phyloP scores from a whole-genome alignment of 37 sponge, comb jelly and placozoan genomes.

The Tethya wilhelma region DNA sequence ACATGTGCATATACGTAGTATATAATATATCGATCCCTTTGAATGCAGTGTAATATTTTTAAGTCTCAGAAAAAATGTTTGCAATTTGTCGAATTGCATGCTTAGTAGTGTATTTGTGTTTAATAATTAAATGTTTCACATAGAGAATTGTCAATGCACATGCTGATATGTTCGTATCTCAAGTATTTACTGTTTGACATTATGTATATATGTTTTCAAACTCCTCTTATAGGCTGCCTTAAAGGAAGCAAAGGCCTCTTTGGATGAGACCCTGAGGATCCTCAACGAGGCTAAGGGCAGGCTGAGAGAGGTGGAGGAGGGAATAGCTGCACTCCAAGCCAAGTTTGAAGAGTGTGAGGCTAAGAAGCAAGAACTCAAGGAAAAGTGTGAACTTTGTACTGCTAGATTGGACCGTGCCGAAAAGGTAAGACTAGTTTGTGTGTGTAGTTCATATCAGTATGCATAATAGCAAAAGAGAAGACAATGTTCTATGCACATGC shows the following conservation, averaged over 20 bases:
- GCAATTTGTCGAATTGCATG: background rate
- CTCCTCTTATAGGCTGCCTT: constrained; percentile 61
- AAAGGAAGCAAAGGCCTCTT: constrained; percentile 78
- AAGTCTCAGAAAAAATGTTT: too few relatives aligned
- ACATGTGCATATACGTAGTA: too few relatives aligned
- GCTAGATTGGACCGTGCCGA: constrained; percentile 93
- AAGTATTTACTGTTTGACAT: too few relatives aligned
- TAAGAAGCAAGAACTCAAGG: constrained; percentile 93
- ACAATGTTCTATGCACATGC: too few relatives aligned
- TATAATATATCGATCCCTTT: too few relatives aligned
- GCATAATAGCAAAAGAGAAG: background rate
- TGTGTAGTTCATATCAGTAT: background rate
- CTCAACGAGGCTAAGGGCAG: constrained; percentile 87
- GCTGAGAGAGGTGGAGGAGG: constrained; percentile 93
- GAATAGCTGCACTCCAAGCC: constrained; percentile 84
- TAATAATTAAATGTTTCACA: constrained; percentile 6
- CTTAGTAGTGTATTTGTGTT: background rate
- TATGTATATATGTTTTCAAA: too few relatives aligned
- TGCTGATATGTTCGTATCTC: too few relatives aligned
- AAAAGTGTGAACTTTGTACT: constrained; percentile 90
- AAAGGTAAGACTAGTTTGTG: constrained; percentile 49
- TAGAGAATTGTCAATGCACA: too few relatives aligned
- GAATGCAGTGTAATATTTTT: too few relatives aligned
- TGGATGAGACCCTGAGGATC: constrained; percentile 80
- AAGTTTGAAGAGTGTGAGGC: constrained; percentile 91